These are phyloP conservation scores for Orussus abietinus DNA, from an alignment of 1,140 invertebrate species.

Conservation along the genomic window DNA sequence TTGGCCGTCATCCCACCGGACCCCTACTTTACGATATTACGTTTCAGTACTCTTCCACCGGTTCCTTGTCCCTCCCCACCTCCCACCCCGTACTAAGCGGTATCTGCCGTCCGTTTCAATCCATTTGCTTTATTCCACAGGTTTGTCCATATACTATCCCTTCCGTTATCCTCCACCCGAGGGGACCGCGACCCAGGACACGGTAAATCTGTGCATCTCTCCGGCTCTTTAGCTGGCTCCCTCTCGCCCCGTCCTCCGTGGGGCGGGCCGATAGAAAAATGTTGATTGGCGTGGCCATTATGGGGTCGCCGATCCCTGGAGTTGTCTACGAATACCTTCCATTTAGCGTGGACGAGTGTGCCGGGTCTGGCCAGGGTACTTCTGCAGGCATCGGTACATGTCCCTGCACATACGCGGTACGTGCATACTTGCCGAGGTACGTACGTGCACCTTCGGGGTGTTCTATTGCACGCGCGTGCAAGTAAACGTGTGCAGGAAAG, in stretches of 20 bases:
- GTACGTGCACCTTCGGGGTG: background rate
- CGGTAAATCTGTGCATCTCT: conserved; percentile 4
- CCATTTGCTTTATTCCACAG: no score
- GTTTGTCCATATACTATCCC: no score
- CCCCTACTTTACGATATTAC: no score
- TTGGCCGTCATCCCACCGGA: no score
- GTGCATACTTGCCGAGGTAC: conserved; percentile 12
- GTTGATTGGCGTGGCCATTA: conserved; percentile 40
- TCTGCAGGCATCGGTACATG: conserved; percentile 12
- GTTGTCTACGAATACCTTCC: conserved; percentile 29
- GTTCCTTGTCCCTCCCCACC: no score
- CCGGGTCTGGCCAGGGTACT: conserved; percentile 35
- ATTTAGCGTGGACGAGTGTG: conserved; percentile 27
- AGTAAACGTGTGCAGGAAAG: conserved; percentile 20
- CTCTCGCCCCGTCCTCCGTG: background rate
- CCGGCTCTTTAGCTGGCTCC: background rate
- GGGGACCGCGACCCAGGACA: background rate
- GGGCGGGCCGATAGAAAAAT: conserved; percentile 4
- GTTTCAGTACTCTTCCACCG: no score
- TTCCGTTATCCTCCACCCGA: no score
- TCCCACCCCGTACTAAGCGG: no score
- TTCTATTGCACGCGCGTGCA: conserved; percentile 8
- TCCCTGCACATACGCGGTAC: conserved; percentile 10
- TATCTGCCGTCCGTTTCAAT: no score
- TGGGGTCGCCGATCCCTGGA: conserved; percentile 38